Evolutionary conservation across 2,888 invertebrate genomes (phyloP).

Genomic region (Lepidochrysops patricia): DNA sequence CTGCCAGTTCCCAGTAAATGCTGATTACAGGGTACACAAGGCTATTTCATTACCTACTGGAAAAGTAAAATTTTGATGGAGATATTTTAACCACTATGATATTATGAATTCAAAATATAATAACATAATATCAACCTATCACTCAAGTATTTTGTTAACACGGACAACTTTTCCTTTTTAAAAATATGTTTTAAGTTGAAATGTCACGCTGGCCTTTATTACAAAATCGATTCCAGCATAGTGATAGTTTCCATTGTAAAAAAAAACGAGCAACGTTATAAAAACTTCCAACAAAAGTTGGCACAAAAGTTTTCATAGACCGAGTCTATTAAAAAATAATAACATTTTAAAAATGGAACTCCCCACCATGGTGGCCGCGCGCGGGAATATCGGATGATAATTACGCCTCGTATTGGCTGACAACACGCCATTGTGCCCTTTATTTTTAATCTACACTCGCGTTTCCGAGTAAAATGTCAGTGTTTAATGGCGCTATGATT

Average conservation of each 20-base stretch:
- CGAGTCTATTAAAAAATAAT: neutral
- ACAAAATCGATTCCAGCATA: no score
- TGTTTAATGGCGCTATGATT: neutral
- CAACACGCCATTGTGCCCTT: conserved; percentile 8
- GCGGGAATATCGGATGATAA: conserved; percentile 12
- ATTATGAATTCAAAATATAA: no score
- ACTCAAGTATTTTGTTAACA: no score
- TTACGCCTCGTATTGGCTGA: conserved; percentile 6
- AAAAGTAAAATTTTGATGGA: neutral
- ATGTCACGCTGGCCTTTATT: no score
- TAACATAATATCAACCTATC: no score
- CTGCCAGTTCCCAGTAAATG: neutral
- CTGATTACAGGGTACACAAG: neutral
- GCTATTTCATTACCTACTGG: neutral
- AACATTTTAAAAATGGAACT: neutral
- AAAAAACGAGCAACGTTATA: no score
- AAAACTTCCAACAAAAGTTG: no score
- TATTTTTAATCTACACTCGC: conserved; percentile 9
- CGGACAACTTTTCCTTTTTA: no score
- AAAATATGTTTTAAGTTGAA: no score
- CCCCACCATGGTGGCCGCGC: neutral
- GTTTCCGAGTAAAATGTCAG: neutral
- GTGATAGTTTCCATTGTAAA: no score
- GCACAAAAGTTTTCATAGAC: neutral
- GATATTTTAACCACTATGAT: no score